These are phyloP conservation scores for Esperia sulphurella DNA, from an alignment of 2,888 invertebrate species.

Conservation along the genomic window DNA sequence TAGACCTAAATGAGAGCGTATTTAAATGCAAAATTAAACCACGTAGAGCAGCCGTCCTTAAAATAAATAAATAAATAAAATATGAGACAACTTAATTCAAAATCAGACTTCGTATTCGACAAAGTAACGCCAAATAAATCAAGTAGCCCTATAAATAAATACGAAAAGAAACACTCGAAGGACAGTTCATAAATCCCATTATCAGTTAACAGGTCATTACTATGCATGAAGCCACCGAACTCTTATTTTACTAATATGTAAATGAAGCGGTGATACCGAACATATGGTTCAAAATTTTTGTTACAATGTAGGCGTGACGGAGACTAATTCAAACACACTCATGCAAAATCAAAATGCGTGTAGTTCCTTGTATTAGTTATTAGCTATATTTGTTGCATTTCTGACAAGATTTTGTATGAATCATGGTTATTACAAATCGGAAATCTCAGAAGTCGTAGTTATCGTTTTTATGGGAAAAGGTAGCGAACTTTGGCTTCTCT, in stretches of 20 bases:
- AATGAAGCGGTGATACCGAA: constrained; percentile 11
- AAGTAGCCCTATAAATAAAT: background rate
- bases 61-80: no score
- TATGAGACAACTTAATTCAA: no score
- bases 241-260: constrained; percentile 4
- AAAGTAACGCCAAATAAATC: background rate
- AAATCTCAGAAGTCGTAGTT: no score
- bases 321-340: constrained; percentile 1
- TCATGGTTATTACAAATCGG: no score
- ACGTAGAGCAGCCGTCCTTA: no score
- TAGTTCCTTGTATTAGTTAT: background rate
- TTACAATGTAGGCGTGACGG: constrained; percentile 13
- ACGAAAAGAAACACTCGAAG: background rate
- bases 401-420: background rate
- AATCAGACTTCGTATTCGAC: no score
- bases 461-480: no score
- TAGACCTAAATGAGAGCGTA: no score
- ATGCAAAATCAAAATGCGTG: constrained; percentile 1
- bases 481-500: no score
- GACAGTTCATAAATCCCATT: background rate
- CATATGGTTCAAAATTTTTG: constrained; percentile 11
- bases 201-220: constrained; percentile 5
- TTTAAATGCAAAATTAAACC: no score
- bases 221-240: constrained; percentile 2
- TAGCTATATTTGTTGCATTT: background rate